Evolutionary conservation across 2,113 vertebrate genomes (phyloP).

Genomic region (Dasypus novemcinctus): DNA sequence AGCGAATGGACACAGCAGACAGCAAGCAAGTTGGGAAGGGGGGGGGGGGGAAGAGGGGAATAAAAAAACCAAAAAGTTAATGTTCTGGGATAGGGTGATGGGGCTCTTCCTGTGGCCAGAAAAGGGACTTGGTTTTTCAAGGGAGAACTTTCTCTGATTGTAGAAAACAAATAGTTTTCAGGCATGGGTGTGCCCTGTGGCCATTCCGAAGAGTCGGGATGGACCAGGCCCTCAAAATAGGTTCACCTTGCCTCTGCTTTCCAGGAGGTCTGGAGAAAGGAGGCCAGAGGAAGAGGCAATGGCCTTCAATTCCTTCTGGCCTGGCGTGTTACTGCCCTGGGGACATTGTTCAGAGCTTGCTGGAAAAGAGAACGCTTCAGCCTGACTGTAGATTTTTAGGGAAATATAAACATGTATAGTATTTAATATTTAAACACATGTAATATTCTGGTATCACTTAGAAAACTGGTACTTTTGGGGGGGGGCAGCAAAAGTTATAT

Average conservation of each 20-base stretch:
- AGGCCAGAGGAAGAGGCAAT: background rate
- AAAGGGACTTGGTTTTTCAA: constrained; percentile 28
- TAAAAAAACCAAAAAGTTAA: no score
- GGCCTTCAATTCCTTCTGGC: background rate
- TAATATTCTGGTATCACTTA: background rate
- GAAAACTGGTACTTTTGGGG: background rate
- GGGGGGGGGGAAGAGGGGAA: no score
- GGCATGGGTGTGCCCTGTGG: background rate
- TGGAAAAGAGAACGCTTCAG: constrained; percentile 37
- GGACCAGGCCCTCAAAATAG: constrained; percentile 35
- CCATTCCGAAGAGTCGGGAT: constrained; percentile 9
- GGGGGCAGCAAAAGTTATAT: background rate
- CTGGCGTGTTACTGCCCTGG: background rate
- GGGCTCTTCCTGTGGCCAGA: background rate
- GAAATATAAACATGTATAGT: constrained; percentile 33
- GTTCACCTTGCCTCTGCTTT: constrained; percentile 18
- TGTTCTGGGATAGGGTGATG: background rate
- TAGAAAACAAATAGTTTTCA: constrained; percentile 25
- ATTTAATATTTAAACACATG: no score
- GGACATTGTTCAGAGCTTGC: background rate
- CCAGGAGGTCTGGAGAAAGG: background rate
- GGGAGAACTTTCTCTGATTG: constrained; percentile 1
- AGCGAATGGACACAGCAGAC: no score
- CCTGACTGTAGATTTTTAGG: constrained; percentile 15
- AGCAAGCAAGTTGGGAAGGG: no score